A percentile compares a stretch with the other conserved stretches of the same genome.
Evolutionary conservation across 2,888 invertebrate species (phyloP).

Genomic region (Lissonota sp.): DNA sequence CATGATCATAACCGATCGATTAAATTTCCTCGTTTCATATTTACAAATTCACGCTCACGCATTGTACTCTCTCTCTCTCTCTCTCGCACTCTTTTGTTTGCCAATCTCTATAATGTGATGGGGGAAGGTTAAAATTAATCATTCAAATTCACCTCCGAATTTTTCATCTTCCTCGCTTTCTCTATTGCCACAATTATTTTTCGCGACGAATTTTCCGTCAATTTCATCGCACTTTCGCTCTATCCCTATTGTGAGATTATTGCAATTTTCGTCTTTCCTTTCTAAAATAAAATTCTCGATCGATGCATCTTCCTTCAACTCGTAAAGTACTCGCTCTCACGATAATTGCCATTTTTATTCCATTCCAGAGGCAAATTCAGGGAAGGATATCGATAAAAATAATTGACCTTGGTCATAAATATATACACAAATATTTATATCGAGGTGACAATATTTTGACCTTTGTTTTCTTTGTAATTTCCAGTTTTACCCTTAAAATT

Average conservation of each 20-base stretch:
- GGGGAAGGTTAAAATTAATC: too few species aligned
- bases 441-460: too few species aligned
- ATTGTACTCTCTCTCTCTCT: slow-evolving; percentile 25
- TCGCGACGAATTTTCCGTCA: not conserved
- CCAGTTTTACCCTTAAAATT: too few species aligned
- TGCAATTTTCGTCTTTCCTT: slow-evolving; percentile 14
- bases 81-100: too few species aligned
- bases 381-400: slow-evolving; percentile 49
- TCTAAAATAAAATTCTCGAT: slow-evolving; percentile 5
- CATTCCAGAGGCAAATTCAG: slow-evolving; percentile 24
- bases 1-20: slow-evolving; percentile 64
- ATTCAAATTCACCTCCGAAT: too few species aligned
- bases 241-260: not conserved
- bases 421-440: slow-evolving; percentile 31
- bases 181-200: not conserved
- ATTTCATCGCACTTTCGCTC: not conserved
- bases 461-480: too few species aligned
- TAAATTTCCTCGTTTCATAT: slow-evolving; percentile 61
- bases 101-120: too few species aligned
- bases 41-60: slow-evolving; percentile 63
- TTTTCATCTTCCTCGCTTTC: not conserved
- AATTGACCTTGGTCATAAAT: slow-evolving; percentile 55
- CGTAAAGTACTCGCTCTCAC: slow-evolving; percentile 48
- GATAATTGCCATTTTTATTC: slow-evolving; percentile 32
- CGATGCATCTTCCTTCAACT: slow-evolving; percentile 50